phyloP scores from a whole-genome alignment of 2,797 vertebrate species.

The Enteromius afrohamiltoni region DNA sequence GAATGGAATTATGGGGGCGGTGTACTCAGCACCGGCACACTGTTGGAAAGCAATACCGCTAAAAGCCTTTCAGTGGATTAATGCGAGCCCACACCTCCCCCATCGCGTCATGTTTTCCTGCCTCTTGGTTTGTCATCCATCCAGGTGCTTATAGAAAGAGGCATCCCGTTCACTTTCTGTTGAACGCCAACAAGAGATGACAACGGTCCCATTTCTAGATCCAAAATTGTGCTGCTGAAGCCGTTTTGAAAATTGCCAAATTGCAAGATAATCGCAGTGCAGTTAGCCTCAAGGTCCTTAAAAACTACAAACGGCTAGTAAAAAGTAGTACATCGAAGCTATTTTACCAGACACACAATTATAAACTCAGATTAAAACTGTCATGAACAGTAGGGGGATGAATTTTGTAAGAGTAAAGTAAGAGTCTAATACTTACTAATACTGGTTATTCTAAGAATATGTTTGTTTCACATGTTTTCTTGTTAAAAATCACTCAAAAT shows the following conservation, averaged over 20 bases:
- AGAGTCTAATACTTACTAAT: no score
- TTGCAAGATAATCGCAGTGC: neutral
- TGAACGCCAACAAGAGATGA: slow-evolving; percentile 58
- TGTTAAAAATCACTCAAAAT: no score
- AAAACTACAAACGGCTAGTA: neutral
- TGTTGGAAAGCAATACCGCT: slow-evolving; percentile 76
- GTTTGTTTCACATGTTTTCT: no score
- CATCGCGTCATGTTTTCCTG: slow-evolving; percentile 31
- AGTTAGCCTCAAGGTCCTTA: no score
- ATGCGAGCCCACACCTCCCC: slow-evolving; percentile 68
- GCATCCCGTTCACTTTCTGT: slow-evolving; percentile 70
- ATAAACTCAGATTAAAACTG: neutral
- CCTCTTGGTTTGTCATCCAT: slow-evolving; percentile 68
- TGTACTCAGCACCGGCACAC: slow-evolving; percentile 66
- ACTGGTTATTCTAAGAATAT: no score
- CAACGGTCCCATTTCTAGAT: neutral
- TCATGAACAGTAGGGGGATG: neutral
- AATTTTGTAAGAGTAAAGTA: no score
- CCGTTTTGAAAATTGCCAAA: neutral
- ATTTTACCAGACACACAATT: neutral
- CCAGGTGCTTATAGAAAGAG: slow-evolving; percentile 73
- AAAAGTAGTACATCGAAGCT: neutral
- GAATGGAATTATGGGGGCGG: slow-evolving; percentile 77
- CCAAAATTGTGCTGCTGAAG: neutral
- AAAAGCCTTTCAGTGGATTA: slow-evolving; percentile 88